Base-by-base conservation (phyloP, 2,113 vertebrate genomes). In the Antechinus flavipes region DNA sequence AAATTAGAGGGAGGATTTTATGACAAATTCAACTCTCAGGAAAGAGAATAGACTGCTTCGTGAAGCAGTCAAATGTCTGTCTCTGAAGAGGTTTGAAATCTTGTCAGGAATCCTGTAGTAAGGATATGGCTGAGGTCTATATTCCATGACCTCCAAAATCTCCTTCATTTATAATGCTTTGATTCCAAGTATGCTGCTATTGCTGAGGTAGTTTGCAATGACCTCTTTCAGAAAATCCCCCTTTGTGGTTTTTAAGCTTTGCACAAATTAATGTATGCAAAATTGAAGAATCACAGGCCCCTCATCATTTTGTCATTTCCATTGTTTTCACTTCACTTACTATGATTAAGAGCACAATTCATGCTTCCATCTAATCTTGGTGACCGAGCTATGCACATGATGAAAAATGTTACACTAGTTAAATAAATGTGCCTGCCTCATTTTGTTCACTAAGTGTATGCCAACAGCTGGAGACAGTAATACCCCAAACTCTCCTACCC, bases 321-420 rank as follows among this genome's bases (percentile, higher is more conserved):
- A 98, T 98, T 98, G 98, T 98, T 98, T 97, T 93, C 91, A 97
- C 92, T 68, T 94, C 97, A 97, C 93, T 95, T 97, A 98, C 94
- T 92, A 91, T 92, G 91, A 93, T 0, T 91, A 94, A 98, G 97
- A 95, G 97, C 91, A 93, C 98, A 98, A 96, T 98, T 94, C 97
- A 96, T 98, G 98, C 97, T 94, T 96, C 95, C 96, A 96, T 98
- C 93, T 97, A 95, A 94, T 97, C 96, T 97, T 94, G 95, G 68
- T 96, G 46, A 97, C 91, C 95, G 94, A 97, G 97, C 98, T 42
- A 16, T 42, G 19, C 68, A 84, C 68, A 84, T 84, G n/a, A 84
- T 84, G 68, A 84, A 42, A 84, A 84, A 84, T 84, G 68, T 84
- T 84, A 84, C 6, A 8, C 68, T 84, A 4, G 76, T 94, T 96